Evolutionary conservation across 2,888 invertebrate species (phyloP).

Genomic region (Eristalis arbustorum): DNA sequence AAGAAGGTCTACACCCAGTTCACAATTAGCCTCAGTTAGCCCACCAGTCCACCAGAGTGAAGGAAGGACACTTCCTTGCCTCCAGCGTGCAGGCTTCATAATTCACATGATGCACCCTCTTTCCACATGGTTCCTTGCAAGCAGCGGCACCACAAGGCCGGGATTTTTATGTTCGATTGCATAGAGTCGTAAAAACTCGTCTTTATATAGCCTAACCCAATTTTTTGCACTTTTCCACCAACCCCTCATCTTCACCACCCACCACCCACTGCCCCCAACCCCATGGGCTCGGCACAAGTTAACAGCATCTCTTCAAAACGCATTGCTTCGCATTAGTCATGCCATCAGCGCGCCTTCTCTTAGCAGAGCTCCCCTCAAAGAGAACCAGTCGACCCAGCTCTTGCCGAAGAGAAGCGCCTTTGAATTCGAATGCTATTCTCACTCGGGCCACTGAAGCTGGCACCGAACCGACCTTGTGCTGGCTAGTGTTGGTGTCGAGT

Average conservation of each 20-base stretch:
- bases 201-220: conserved; percentile 29
- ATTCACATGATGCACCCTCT: not conserved
- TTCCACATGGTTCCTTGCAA: not conserved
- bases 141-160: not conserved
- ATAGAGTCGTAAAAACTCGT: not conserved
- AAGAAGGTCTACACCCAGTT: no score
- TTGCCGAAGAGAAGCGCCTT: not conserved
- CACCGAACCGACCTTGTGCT: conserved; percentile 20
- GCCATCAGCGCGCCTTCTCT: conserved; percentile 5
- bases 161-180: not conserved
- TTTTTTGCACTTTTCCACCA: conserved; percentile 35
- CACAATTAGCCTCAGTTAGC: no score
- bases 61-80: no score
- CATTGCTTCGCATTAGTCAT: not conserved
- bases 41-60: no score
- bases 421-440: not conserved
- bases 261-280: not conserved
- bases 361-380: not conserved
- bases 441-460: not conserved
- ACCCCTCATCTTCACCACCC: not conserved
- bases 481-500: not conserved
- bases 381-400: not conserved
- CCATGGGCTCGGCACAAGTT: not conserved
- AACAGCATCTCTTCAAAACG: conserved; percentile 20
- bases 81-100: not conserved